Percentiles rank a stretch among this genome's conserved stretches.
These are phyloP conservation scores for Trichosurus vulpecula DNA, from an alignment of 2,797 vertebrate species.

Conservation along the genomic window DNA sequence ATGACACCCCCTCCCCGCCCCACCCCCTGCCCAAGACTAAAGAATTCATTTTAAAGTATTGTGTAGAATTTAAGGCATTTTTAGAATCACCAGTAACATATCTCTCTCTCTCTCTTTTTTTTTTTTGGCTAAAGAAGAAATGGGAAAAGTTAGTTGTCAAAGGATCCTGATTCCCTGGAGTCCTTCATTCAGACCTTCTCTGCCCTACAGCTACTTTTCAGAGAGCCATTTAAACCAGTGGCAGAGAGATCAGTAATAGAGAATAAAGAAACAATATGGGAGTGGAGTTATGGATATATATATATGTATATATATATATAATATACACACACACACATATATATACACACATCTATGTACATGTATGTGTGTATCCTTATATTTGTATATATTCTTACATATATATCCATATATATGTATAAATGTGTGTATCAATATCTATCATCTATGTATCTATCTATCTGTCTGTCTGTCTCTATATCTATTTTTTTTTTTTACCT, in stretches of 20 bases:
- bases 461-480: neutral
- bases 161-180: slow-evolving; percentile 21
- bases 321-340: no score
- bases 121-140: slow-evolving; percentile 43
- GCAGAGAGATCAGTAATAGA: neutral
- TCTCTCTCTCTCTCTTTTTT: no score
- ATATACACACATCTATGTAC: no score
- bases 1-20: neutral
- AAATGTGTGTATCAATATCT: no score
- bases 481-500: neutral
- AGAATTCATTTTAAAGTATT: slow-evolving; percentile 33
- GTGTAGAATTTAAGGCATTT: neutral
- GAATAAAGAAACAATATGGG: neutral
- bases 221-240: neutral
- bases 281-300: neutral
- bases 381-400: no score
- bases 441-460: neutral
- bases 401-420: neutral
- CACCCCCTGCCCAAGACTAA: neutral
- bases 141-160: slow-evolving; percentile 34
- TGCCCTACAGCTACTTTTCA: neutral
- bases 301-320: no score
- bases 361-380: no score
- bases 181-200: slow-evolving; percentile 6
- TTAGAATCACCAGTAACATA: neutral